Evolutionary conservation across 1,140 invertebrate species (phyloP).

Genomic region (Gryllus bimaculatus): DNA sequence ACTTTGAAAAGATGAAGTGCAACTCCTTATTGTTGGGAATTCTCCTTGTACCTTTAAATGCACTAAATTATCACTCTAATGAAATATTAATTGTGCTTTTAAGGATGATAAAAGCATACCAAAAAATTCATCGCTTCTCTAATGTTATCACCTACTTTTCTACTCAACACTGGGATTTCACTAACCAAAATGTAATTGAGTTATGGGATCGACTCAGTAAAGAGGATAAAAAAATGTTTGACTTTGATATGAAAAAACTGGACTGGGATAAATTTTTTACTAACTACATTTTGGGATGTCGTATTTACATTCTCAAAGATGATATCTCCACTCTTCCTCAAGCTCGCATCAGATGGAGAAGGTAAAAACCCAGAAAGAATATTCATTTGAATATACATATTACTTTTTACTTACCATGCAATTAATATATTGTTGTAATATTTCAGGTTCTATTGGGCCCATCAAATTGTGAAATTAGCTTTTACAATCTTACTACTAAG

Average conservation of each 20-base stretch:
- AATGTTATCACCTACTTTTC: conserved; percentile 62
- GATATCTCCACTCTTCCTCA: conserved; percentile 49
- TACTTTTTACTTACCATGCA: too few species aligned
- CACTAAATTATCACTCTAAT: too few species aligned
- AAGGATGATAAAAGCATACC: conserved; percentile 58
- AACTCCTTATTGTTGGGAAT: too few species aligned
- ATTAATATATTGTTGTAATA: too few species aligned
- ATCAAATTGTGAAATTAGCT: too few species aligned
- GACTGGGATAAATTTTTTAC: conserved; percentile 58
- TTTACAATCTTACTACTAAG: too few species aligned
- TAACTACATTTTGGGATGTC: conserved; percentile 51
- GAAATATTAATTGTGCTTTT: conserved; percentile 1
- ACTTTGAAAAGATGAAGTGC: too few species aligned
- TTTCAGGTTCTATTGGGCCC: too few species aligned
- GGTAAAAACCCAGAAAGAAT: conserved; percentile 32
- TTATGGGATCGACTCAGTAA: conserved; percentile 45
- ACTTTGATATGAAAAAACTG: conserved; percentile 54
- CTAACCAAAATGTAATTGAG: conserved; percentile 48
- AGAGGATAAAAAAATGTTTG: conserved; percentile 52
- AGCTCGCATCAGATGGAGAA: conserved; percentile 46
- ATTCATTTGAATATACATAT: too few species aligned
- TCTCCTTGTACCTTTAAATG: too few species aligned
- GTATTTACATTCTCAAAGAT: conserved; percentile 63
- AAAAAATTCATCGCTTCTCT: conserved; percentile 63
- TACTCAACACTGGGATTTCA: conserved; percentile 58